Evolutionary conservation across 1,140 invertebrate species (phyloP).

Genomic region (Paralvinella palmiformis): DNA sequence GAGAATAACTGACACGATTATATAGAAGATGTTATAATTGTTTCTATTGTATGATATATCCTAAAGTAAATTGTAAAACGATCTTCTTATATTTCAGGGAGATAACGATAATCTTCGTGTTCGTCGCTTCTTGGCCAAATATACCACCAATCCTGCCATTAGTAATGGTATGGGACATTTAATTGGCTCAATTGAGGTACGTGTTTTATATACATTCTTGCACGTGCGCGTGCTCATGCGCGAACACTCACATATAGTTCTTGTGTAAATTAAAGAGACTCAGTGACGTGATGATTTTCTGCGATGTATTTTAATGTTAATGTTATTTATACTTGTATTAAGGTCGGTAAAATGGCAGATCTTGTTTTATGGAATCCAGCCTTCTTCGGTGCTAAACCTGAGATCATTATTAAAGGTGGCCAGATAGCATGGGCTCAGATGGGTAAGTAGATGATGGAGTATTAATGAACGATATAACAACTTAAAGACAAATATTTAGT

Average conservation of each 20-base stretch:
- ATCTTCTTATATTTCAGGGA: conserved; percentile 22
- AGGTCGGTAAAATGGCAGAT: conserved; percentile 46
- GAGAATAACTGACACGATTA: too few species aligned
- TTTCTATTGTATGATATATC: neutral
- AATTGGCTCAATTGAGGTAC: conserved; percentile 45
- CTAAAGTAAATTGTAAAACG: neutral
- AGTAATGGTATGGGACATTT: conserved; percentile 41
- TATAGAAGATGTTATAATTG: too few species aligned
- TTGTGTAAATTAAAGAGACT: neutral
- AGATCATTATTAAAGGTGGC: conserved; percentile 50
- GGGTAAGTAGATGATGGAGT: too few species aligned
- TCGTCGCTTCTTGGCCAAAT: conserved; percentile 47
- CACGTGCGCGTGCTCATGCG: too few species aligned
- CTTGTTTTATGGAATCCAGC: conserved; percentile 48
- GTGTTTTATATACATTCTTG: neutral
- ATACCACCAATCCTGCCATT: conserved; percentile 50
- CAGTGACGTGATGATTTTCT: too few species aligned
- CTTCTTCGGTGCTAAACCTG: conserved; percentile 49
- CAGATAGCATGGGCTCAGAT: conserved; percentile 48
- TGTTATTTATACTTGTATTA: too few species aligned
- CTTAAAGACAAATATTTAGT: too few species aligned
- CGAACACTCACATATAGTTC: neutral
- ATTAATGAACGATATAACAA: too few species aligned
- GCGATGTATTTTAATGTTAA: neutral
- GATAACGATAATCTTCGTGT: conserved; percentile 48